Percentiles rank a stretch among this genome's conserved stretches.
These are phyloP conservation scores for Habropoda laboriosa DNA, from an alignment of 1,140 invertebrate species.

Conservation along the genomic window DNA sequence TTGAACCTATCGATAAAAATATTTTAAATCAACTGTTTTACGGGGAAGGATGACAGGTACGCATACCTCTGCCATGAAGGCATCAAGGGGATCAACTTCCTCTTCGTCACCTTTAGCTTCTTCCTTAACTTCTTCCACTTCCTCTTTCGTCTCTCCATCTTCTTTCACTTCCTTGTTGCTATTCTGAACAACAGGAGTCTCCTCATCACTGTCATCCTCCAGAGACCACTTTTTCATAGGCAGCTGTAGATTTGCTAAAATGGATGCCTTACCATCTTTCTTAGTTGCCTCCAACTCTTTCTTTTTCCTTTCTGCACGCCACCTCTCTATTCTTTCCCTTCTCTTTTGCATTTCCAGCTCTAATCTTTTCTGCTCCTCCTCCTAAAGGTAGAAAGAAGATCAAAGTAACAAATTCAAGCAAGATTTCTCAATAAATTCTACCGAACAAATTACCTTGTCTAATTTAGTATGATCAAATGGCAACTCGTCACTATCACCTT, in stretches of 20 bases:
- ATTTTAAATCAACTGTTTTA: no score
- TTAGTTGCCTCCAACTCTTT: conserved; percentile 91
- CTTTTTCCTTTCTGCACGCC: conserved; percentile 87
- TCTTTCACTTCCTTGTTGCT: conserved; percentile 81
- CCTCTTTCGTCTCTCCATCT: conserved; percentile 83
- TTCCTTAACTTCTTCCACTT: conserved; percentile 82
- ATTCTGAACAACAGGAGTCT: conserved; percentile 74
- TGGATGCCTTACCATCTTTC: conserved; percentile 86
- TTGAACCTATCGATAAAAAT: conserved; percentile 86
- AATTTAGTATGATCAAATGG: conserved; percentile 88
- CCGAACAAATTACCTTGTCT: conserved; percentile 84
- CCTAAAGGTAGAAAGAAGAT: conserved; percentile 76
- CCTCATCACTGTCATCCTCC: conserved; percentile 93
- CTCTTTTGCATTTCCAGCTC: conserved; percentile 98
- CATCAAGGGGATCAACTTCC: conserved; percentile 97
- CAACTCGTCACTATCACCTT: conserved; percentile 82
- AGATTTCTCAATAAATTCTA: neutral
- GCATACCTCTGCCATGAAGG: conserved; percentile 94
- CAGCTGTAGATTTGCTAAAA: conserved; percentile 83
- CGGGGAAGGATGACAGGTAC: conserved; percentile 15
- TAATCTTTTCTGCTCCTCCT: conserved; percentile 93
- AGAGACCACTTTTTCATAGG: conserved; percentile 95
- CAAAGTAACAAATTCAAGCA: neutral
- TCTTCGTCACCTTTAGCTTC: conserved; percentile 84
- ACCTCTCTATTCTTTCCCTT: conserved; percentile 86